Conservation (phyloP, 2,113 vertebrate species). For the Monopterus albus region DNA sequence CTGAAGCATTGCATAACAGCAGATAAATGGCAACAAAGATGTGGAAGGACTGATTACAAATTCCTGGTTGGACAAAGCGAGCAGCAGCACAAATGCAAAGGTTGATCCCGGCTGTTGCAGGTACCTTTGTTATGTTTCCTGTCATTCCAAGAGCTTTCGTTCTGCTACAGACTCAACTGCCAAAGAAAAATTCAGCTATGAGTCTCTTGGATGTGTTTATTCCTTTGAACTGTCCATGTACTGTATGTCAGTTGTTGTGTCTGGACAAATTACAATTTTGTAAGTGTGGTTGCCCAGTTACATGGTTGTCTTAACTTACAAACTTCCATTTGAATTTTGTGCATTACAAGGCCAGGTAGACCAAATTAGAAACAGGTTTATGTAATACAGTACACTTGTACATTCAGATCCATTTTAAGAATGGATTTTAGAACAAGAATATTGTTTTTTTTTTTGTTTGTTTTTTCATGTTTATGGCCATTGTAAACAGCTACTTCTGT, state of each 20-base stretch:
- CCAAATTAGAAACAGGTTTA: conserved; percentile 28
- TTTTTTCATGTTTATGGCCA: not conserved
- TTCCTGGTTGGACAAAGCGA: conserved; percentile 25
- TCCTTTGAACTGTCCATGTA: conserved; percentile 6
- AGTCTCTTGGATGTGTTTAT: conserved; percentile 19
- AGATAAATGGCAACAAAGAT: conserved; percentile 48
- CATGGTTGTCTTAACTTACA: conserved; percentile 40
- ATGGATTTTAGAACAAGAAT: too few relatives aligned
- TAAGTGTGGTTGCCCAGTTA: conserved; percentile 18
- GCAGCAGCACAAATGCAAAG: conserved; percentile 38
- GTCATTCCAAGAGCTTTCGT: conserved; percentile 25
- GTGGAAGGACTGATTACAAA: conserved; percentile 62
- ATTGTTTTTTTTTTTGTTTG: too few relatives aligned
- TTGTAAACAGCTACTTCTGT: too few relatives aligned
- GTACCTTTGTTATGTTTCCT: conserved; percentile 41
- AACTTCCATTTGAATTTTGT: conserved; percentile 13
- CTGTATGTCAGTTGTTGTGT: conserved; percentile 24
- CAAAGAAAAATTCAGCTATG: conserved; percentile 9
- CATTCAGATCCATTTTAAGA: not conserved
- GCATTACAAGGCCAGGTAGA: conserved; percentile 15
- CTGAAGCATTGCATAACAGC: conserved; percentile 28
- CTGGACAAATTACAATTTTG: conserved; percentile 46
- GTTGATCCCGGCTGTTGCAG: conserved; percentile 39
- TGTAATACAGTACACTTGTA: not conserved
- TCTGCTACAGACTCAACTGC: too few relatives aligned